Base-by-base conservation (phyloP, 2,113 vertebrate species). In the Trematomus loennbergii region DNA sequence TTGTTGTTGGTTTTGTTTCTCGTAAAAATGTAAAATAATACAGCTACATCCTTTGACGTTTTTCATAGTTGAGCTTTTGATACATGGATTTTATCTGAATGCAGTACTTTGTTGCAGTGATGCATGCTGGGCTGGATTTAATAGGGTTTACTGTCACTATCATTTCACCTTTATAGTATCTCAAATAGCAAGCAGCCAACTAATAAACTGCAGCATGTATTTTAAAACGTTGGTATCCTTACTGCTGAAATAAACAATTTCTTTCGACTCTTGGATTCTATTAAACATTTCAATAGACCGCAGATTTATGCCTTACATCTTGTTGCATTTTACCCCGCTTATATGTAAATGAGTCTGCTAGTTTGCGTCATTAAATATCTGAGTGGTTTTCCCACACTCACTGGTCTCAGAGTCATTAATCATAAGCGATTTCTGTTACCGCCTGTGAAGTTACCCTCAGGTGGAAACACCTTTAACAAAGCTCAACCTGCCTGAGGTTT, bases 301-400 rank as follows among this genome's bases (percentile, higher is more conserved):
- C 53, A 59, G 7, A 46, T 78, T 73, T 52, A 59, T 22, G 40
- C 29, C n/a, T 58, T 50, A 68, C 15, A 61, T 49, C 6, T 58
- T 68, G 16, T 53, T 55, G 49, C n/a, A 36, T 25, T 46, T 78
- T 6, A 18, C 17, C 13, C 29, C 11, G 5, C 53, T 25, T 25
- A 50, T 40, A 58, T n/a, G 15, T 13, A n/a, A 55, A 16, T 11
- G 6, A 46, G 40, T 46, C 7, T 59, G 57, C n/a, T 22, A 22
- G n/a, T 55, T 55, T 36, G 16, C n/a, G 8, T 63, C 43, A 46
- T 12, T 25, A 48, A 9, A 60, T 10, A 67, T 61, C 17, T 46
- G 12, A 62, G 46, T 15, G 12, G 25, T 65, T 22, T 58, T 36
- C 7, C 15, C 13, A 33, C 33, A 54, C 55, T 48, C 25, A 15